A percentile compares a stretch with the other conserved stretches of the same genome.
Conservation (phyloP, 2,888 invertebrate species). For the Aelia acuminata region DNA sequence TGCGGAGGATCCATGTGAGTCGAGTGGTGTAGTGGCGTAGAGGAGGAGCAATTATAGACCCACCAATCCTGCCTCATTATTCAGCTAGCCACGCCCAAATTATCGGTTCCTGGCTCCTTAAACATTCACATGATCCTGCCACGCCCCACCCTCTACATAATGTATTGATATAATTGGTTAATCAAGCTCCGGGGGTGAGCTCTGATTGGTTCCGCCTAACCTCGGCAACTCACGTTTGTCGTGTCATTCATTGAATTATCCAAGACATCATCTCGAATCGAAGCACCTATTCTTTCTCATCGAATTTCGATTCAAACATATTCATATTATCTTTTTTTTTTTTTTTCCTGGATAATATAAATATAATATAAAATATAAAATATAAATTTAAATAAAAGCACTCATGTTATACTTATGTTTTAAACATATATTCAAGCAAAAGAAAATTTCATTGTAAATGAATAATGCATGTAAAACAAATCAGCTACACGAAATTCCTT, state of each 20-base stretch:
- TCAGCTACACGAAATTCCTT: background rate
- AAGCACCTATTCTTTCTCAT: background rate
- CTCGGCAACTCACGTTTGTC: background rate
- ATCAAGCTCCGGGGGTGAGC: background rate
- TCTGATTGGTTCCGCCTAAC: constrained; percentile 22
- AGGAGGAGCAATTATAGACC: constrained; percentile 6
- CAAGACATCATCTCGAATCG: background rate
- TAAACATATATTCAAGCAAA: too few species aligned
- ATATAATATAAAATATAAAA: too few species aligned
- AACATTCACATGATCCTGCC: background rate
- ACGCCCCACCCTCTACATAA: background rate
- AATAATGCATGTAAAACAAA: background rate
- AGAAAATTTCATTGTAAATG: too few species aligned
- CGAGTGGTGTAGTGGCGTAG: constrained; percentile 19
- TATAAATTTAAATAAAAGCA: too few species aligned
- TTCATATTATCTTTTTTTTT: background rate
- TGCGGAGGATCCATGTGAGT: background rate
- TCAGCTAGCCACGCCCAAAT: background rate
- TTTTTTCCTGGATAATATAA: too few species aligned
- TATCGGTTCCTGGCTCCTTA: background rate
- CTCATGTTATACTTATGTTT: too few species aligned
- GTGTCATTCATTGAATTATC: background rate
- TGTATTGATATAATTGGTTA: constrained; percentile 11
- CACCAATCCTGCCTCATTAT: background rate
- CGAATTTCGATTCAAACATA: background rate